A percentile compares a stretch with the other conserved stretches of the same genome.
These are phyloP conservation scores for Aelia acuminata DNA, from an alignment of 2,888 invertebrate species.

Conservation along the genomic window DNA sequence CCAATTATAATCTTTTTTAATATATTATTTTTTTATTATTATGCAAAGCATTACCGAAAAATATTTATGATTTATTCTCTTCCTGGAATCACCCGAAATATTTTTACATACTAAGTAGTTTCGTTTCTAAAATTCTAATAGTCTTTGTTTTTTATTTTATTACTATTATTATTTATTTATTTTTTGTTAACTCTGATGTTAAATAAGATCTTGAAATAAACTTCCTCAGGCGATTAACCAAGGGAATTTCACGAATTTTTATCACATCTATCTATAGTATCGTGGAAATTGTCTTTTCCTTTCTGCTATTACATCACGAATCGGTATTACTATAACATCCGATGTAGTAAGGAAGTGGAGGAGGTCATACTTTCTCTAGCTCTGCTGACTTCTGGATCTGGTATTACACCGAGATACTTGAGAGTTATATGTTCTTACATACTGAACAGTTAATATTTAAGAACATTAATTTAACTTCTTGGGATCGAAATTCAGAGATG, in stretches of 20 bases:
- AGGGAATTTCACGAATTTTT: background rate
- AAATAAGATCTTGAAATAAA: background rate
- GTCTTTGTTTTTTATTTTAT: too few species aligned
- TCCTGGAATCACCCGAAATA: too few species aligned
- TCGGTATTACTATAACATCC: background rate
- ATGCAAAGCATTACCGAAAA: too few species aligned
- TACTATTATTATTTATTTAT: too few species aligned
- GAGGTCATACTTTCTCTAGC: slow-evolving; percentile 40
- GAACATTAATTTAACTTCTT: too few species aligned
- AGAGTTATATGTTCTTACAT: too few species aligned
- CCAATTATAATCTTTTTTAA: background rate
- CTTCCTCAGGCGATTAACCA: background rate
- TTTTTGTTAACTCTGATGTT: too few species aligned
- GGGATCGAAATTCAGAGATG: background rate
- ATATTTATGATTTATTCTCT: too few species aligned
- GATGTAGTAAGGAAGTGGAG: slow-evolving; percentile 43
- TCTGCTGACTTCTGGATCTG: slow-evolving; percentile 34
- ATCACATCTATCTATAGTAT: background rate
- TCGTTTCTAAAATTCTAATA: too few species aligned
- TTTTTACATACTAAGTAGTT: too few species aligned
- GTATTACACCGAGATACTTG: background rate
- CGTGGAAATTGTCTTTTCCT: background rate
- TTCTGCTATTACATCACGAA: background rate
- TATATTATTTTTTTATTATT: too few species aligned
- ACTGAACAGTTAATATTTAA: too few species aligned